Evolutionary conservation across 1,140 invertebrate genomes (phyloP), one percentile per base, ranked within the genome.

Genomic region (Chymomyza costata): DNA sequence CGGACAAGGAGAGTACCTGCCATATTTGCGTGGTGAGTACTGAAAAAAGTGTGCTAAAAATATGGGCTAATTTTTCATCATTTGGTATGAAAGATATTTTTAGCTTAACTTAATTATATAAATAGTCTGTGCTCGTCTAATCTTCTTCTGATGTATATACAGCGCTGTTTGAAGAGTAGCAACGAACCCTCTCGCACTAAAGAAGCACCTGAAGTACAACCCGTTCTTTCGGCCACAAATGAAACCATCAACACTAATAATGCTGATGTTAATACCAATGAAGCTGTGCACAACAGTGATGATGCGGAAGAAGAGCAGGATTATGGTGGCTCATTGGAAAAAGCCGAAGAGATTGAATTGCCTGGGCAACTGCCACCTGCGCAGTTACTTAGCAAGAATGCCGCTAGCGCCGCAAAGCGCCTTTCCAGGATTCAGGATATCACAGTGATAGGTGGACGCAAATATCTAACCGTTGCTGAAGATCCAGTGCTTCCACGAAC

Each of bases 361-460:
- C 57, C 65, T 5, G 47, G 54, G 7, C 49, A 53, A 1, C 1
- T 35, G 48, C 65, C 70, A 1, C 65, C 71, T 0, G 47, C 45
- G 1, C 32, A 65, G 16, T 16, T 62, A 3, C 16, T 58, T 0
- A 65, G 45, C 6, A 53, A 56, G 13, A 17, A 54, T 2, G 5
- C 5, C 3, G 6, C 7, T 6, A 18, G 11, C 11, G 5, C 11
- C 1, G 38, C 10, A 1, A 53, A 49, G 16, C 47, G 55, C 3
- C 32, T 34, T 5, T 25, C 46, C 43, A 65, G 40, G 30, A 35
- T 35, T 0, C 40, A 60, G 54, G 73, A 80, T 11, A 32, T 78
- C 3, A 54, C 71, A 10, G 71, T 78, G 0, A 60, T 78, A 7
- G 51, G 41, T 8, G 67, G 71, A 0, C 71, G 73, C 11, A 78